Evolutionary conservation across 2,797 vertebrate genomes (phyloP).

Genomic region (Argya squamiceps): DNA sequence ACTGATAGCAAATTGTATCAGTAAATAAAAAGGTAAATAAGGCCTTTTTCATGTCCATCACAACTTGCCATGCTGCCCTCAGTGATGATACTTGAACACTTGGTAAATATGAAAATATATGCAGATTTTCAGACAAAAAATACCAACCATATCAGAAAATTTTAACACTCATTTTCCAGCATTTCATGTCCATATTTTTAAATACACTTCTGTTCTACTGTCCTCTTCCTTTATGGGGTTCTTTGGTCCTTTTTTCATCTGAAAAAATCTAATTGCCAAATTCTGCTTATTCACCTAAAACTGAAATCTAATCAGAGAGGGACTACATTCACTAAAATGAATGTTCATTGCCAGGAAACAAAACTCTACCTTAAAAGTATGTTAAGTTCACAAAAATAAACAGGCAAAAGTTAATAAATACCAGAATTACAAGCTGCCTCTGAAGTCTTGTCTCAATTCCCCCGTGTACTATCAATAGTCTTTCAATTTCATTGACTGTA

Average conservation of each 20-base stretch:
- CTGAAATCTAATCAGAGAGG: neutral
- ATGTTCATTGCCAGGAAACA: neutral
- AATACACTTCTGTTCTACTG: neutral
- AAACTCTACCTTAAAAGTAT: neutral
- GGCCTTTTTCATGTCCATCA: neutral
- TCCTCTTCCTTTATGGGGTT: neutral
- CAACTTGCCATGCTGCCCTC: neutral
- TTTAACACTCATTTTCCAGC: neutral
- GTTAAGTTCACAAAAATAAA: neutral
- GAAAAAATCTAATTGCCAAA: neutral
- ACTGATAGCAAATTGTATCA: neutral
- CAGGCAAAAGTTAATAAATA: neutral
- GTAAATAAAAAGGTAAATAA: neutral
- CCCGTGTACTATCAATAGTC: neutral
- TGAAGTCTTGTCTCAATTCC: neutral
- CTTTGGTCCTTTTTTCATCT: neutral
- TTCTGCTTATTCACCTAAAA: neutral
- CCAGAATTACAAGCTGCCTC: neutral
- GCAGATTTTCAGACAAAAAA: neutral
- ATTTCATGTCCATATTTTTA: neutral
- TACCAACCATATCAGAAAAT: neutral
- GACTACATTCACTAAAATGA: neutral
- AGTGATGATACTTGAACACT: neutral
- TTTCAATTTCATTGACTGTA: neutral
- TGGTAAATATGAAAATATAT: neutral